A percentile compares a stretch with the other conserved stretches of the same genome.
Evolutionary conservation across 2,113 vertebrate species (phyloP).

Genomic region (Bujurquina vittata): DNA sequence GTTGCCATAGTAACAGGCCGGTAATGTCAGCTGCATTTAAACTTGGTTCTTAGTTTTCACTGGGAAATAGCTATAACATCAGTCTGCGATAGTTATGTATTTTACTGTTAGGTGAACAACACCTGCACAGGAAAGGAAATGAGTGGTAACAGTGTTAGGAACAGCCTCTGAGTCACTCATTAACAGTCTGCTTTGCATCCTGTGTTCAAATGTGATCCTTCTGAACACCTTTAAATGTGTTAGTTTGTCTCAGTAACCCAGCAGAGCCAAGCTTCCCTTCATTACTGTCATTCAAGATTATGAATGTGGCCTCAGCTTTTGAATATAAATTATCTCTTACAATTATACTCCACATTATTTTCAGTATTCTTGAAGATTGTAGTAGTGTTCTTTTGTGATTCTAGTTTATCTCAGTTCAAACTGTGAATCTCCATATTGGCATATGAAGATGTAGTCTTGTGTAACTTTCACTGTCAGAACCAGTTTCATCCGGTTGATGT

Average conservation of each 20-base stretch:
- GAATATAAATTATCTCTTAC: background rate
- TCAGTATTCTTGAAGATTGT: background rate
- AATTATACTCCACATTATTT: background rate
- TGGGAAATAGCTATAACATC: background rate
- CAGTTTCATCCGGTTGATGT: conserved; percentile 75
- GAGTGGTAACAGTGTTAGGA: background rate
- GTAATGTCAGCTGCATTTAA: conserved; percentile 6
- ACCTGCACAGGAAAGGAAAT: background rate
- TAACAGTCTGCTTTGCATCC: background rate
- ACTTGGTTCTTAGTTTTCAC: background rate
- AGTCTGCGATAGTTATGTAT: background rate
- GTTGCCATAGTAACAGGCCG: conserved; percentile 26
- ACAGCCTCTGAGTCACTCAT: background rate
- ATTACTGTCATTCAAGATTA: background rate
- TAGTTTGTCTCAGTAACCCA: background rate
- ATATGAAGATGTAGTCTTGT: conserved; percentile 59
- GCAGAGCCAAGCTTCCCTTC: background rate
- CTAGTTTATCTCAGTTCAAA: conserved; percentile 10
- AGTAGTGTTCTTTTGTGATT: background rate
- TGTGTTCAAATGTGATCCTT: background rate
- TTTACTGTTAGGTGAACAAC: background rate
- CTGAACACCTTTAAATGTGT: background rate
- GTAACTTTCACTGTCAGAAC: conserved; percentile 69
- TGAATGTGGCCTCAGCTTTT: background rate
- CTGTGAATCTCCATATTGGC: background rate